phyloP scores from a whole-genome alignment of 2,113 vertebrate species.

The Siniperca chuatsi region DNA sequence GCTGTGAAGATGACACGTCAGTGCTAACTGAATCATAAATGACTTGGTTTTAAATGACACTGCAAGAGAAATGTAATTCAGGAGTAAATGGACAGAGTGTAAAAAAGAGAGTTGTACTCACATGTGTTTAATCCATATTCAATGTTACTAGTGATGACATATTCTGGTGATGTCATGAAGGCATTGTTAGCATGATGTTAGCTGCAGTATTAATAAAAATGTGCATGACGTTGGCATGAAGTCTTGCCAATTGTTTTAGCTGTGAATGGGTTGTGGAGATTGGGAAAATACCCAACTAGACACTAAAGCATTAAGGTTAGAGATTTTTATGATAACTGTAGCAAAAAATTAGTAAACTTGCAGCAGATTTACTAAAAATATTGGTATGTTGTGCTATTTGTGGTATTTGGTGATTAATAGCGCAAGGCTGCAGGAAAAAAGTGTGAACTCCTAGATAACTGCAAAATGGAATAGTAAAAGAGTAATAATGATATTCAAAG shows the following conservation, averaged over 20 bases:
- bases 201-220: background rate
- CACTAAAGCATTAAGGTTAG: background rate
- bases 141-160: background rate
- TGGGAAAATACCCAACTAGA: background rate
- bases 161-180: background rate
- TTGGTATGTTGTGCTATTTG: background rate
- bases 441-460: no score
- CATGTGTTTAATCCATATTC: conserved; percentile 6
- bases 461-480: background rate
- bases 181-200: background rate
- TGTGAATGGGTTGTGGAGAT: background rate
- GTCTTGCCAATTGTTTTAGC: background rate
- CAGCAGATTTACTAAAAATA: background rate
- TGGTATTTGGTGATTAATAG: background rate
- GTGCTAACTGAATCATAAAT: conserved; percentile 53
- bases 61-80: conserved; percentile 7
- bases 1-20: conserved; percentile 28
- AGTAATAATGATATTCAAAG: background rate
- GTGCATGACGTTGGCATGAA: background rate
- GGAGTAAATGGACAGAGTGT: conserved; percentile 16
- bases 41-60: conserved; percentile 46
- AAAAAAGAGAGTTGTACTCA: background rate
- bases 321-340: no score
- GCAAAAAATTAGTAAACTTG: no score
- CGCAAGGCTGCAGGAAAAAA: background rate